phyloP scores from a whole-genome alignment of 92 coral and sea anemone species.

The Bergia sp. region DNA sequence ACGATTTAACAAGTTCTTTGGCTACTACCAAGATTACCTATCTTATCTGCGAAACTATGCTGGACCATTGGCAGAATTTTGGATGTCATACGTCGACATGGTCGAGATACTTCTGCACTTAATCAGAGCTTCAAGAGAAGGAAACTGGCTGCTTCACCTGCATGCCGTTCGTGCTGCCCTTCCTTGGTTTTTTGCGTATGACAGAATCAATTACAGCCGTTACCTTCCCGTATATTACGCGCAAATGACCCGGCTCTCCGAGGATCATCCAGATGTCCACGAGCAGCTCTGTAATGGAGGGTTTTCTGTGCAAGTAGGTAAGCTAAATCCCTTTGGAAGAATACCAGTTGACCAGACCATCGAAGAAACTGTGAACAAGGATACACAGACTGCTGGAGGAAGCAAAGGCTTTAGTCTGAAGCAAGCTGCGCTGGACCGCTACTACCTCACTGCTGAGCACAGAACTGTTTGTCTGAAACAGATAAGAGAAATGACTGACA shows the following conservation, averaged over 20 bases:
- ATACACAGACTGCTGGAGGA: conserved; percentile 8
- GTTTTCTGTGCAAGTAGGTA: conserved; percentile 20
- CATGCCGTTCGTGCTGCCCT: no score
- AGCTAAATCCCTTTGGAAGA: conserved; percentile 16
- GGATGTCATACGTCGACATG: conserved; percentile 63
- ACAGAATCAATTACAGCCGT: conserved; percentile 50
- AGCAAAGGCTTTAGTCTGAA: conserved; percentile 8
- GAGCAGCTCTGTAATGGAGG: background rate
- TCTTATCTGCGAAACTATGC: conserved; percentile 40
- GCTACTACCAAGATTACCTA: conserved; percentile 27
- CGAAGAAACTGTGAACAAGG: no score
- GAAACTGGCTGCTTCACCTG: conserved; percentile 54
- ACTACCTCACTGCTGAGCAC: conserved; percentile 15
- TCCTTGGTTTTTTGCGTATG: conserved; percentile 61
- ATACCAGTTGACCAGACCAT: conserved; percentile 30
- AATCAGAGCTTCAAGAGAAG: conserved; percentile 63
- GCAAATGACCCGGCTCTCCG: background rate
- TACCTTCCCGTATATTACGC: conserved; percentile 46
- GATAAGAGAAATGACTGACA: background rate
- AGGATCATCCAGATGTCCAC: background rate
- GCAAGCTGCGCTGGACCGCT: conserved; percentile 12
- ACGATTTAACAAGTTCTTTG: conserved; percentile 42
- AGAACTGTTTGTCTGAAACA: conserved; percentile 9
- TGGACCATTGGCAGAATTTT: conserved; percentile 55
- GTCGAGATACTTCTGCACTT: conserved; percentile 49